These are phyloP conservation scores for Chrysomallon squamiferum DNA, from an alignment of 1,140 invertebrate genomes.

Conservation along the genomic window DNA sequence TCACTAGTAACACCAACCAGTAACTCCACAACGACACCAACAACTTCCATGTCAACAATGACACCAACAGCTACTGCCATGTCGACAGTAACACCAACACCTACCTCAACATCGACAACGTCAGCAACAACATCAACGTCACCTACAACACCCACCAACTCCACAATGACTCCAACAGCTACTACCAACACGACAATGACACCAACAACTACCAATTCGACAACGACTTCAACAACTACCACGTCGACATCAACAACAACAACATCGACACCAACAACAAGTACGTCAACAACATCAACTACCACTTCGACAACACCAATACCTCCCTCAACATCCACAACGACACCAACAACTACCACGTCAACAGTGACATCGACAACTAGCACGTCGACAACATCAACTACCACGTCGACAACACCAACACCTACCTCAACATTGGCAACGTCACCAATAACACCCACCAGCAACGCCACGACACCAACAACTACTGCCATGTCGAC, in stretches of 20 bases:
- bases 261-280: neutral
- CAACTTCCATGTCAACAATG: neutral
- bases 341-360: too few relatives aligned
- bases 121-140: neutral
- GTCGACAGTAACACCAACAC: neutral
- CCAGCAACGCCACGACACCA: neutral
- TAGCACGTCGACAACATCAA: neutral
- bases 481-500: neutral
- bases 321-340: neutral
- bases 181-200: neutral
- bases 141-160: neutral
- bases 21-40: neutral
- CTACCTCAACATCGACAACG: neutral
- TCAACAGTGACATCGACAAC: too few relatives aligned
- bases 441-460: neutral
- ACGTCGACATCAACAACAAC: neutral
- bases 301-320: neutral
- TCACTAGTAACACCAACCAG: neutral
- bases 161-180: neutral
- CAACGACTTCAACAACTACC: neutral
- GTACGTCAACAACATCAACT: neutral
- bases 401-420: neutral
- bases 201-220: neutral
- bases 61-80: neutral
- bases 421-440: neutral